Evolutionary conservation across 92 coral and sea anemone genomes (phyloP), one percentile per base, ranked within the genome.

Genomic region (Pocillopora grandis): DNA sequence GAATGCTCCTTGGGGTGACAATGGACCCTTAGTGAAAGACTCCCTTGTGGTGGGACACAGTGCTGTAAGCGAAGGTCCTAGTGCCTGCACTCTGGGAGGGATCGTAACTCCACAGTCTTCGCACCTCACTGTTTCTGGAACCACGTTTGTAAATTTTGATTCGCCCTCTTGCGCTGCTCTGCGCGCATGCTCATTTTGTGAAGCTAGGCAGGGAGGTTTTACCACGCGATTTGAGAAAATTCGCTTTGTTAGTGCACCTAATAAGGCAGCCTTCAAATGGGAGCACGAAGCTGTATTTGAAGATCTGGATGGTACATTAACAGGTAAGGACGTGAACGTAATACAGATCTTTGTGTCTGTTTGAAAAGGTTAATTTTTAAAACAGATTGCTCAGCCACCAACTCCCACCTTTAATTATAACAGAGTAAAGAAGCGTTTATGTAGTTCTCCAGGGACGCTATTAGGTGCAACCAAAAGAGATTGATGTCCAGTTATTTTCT

Each of bases 121-220:
- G 27, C 79, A 68, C 79, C 85, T 93, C 79, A 93, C 95, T 18
- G 92, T 95, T 33, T 89, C 91, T 11, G 87, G 90, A 33, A 94
- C 92, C 8, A 89, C 95, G 0, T 88, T 95, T 79, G 95, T 91
- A 66, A 95, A 95, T 85, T 95, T 95, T 69, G 89, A 93, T 71
- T 86, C 49, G 18, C 67, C 80, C 5, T 67, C 70, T 18, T 95
- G 98, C 68, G 91, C 88, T 3, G 95, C 92, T 1, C 67, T 95
- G 62, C 94, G 93, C 21, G 93, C 89, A 9, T 95, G 98, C 81
- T 92, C 98, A 15, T 94, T 93, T 75, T 95, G 98, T 59, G 87
- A 85, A 35, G 62, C 62, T 10, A 76, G 80, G 64, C 84, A 91
- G 65, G 98, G 98, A 62, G 98, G 98, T 18, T 93, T 90, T 89